Evolutionary conservation across 2,113 vertebrate genomes (phyloP), one percentile per base, ranked within the genome.

Genomic region (Desmodus rotundus): DNA sequence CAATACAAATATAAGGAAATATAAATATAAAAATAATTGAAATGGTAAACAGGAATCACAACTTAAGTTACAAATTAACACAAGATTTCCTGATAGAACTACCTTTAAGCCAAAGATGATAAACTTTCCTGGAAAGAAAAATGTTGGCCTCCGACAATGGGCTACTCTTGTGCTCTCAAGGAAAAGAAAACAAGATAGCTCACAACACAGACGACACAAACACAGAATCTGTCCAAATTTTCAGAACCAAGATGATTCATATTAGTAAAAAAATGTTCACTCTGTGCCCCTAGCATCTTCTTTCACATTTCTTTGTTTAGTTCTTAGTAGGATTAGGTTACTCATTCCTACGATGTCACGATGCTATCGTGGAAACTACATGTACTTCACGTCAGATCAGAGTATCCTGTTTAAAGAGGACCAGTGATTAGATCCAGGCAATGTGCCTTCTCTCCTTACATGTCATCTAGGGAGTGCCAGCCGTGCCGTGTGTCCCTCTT

Each of bases 71-170:
- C 0, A 0, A 31, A 50, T 36, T 43, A 76, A 61, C 85, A 65
- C 33, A n/a, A 20, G 45, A 36, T 45, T 43, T 17, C 12, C 80
- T 83, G 50, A 85, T 41, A 81, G 0, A 33, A 50, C 43, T 80
- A 76, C 63, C n/a, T 82, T 28, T 93, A 82, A 96, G 43, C 78
- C 2, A 2, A 41, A 93, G 74, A 87, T 47, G 33, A 58, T 58
- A 50, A 77, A 78, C 74, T 95, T 90, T 76, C 87, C 73, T 85
- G 68, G 89, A 87, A 97, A 89, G 52, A 47, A 83, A 95, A 78
- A 36, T 52, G 28, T 2, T 8, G 65, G 17, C 56, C 73, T 89
- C 28, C 61, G 16, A 54, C 12, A 50, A 63, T 43, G 28, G 8
- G 31, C n/a, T 76, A 83, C 80, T n/a, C 28, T 9, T 61, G 73